Conservation (phyloP, 2,888 invertebrate species). For the Caradrina kadenii region DNA sequence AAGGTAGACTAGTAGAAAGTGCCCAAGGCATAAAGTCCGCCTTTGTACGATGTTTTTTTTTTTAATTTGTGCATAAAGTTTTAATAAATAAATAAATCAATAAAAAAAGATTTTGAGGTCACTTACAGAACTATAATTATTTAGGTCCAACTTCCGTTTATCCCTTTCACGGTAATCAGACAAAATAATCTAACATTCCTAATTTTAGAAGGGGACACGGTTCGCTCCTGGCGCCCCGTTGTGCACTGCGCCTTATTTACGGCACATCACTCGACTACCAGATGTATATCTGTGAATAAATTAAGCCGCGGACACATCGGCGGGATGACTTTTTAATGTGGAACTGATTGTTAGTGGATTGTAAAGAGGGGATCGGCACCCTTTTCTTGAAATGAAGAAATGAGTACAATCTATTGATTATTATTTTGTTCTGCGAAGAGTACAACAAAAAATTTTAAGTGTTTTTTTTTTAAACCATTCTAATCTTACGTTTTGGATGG, state of each 20-base stretch:
- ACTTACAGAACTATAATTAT: too few species aligned
- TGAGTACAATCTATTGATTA: neutral
- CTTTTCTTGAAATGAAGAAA: neutral
- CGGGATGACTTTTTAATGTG: conserved; percentile 78
- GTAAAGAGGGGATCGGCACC: conserved; percentile 40
- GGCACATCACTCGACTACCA: conserved; percentile 68
- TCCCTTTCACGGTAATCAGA: conserved; percentile 17
- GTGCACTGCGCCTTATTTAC: conserved; percentile 68
- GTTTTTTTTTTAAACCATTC: too few species aligned
- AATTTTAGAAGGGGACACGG: conserved; percentile 29
- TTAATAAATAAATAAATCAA: too few species aligned
- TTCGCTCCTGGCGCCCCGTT: conserved; percentile 48
- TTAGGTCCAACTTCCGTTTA: neutral
- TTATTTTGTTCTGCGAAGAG: neutral
- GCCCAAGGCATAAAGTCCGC: too few species aligned
- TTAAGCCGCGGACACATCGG: conserved; percentile 70
- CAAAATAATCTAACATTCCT: conserved; percentile 42
- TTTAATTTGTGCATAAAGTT: too few species aligned
- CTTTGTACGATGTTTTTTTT: too few species aligned
- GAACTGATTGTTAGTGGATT: conserved; percentile 64
- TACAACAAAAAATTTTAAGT: too few species aligned
- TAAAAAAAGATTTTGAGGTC: too few species aligned
- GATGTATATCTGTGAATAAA: conserved; percentile 81
- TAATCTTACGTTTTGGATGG: too few species aligned
- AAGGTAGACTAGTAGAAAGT: too few species aligned